Percentiles rank a stretch among this genome's conserved stretches.
Evolutionary conservation across 2,888 invertebrate genomes (phyloP).

Genomic region (Timema cristinae): DNA sequence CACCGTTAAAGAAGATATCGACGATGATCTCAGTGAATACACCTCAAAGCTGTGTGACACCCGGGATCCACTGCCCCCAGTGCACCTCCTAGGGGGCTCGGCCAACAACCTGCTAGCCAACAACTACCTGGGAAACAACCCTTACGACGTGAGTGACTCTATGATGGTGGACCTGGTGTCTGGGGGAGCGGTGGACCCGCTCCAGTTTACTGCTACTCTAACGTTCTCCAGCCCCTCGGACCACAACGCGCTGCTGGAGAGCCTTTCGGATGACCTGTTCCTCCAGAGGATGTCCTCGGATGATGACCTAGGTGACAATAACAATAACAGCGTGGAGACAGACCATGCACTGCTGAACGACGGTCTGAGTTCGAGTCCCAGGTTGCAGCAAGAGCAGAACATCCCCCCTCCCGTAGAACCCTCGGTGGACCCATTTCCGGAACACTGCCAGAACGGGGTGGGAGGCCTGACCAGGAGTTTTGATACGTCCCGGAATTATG

Average conservation of each 20-base stretch:
- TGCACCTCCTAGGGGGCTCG: slow-evolving; percentile 3
- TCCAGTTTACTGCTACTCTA: slow-evolving; percentile 76
- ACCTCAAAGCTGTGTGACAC: slow-evolving; percentile 23
- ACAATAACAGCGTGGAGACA: background rate
- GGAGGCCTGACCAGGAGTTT: slow-evolving; percentile 26
- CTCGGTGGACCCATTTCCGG: slow-evolving; percentile 67
- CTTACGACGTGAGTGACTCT: slow-evolving; percentile 43
- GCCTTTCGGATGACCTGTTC: slow-evolving; percentile 75
- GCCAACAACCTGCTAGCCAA: background rate
- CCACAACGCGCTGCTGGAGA: slow-evolving; percentile 66
- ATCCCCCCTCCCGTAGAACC: slow-evolving; percentile 58
- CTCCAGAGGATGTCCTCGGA: slow-evolving; percentile 60
- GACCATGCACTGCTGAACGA: background rate
- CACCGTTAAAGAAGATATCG: slow-evolving; percentile 72
- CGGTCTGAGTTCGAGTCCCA: background rate
- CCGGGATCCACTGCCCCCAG: slow-evolving; percentile 19
- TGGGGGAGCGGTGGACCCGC: slow-evolving; percentile 68
- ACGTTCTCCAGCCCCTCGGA: slow-evolving; percentile 76
- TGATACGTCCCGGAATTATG: slow-evolving; percentile 32
- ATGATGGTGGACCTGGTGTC: slow-evolving; percentile 82
- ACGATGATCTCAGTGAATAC: slow-evolving; percentile 21
- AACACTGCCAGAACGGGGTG: slow-evolving; percentile 50
- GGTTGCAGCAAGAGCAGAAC: slow-evolving; percentile 31
- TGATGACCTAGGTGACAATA: slow-evolving; percentile 21
- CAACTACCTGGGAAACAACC: slow-evolving; percentile 5